These are phyloP conservation scores for Lomographa bimaculata DNA, from an alignment of 2,888 invertebrate species.

Conservation along the genomic window DNA sequence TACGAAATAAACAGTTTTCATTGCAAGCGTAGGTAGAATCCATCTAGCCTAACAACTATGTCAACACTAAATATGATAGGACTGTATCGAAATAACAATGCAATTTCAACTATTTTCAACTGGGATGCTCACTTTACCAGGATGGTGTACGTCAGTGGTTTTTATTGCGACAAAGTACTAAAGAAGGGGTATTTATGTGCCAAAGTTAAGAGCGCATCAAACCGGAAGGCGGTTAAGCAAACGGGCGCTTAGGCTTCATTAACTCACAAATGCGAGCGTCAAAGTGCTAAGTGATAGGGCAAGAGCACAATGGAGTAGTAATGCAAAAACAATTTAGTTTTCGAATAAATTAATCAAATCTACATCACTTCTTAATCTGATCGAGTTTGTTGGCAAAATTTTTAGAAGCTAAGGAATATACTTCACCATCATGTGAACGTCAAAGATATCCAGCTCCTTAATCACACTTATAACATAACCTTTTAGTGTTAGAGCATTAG, in stretches of 20 bases:
- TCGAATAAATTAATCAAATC: too few relatives aligned
- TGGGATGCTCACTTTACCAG: too few relatives aligned
- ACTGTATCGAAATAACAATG: slow-evolving; percentile 1
- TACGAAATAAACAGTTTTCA: slow-evolving; percentile 9
- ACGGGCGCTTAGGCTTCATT: slow-evolving; percentile 10
- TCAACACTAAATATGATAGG: background rate
- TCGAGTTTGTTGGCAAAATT: too few relatives aligned
- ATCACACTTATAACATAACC: too few relatives aligned
- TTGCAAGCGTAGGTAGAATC: slow-evolving; percentile 7
- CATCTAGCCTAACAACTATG: background rate
- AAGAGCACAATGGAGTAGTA: background rate
- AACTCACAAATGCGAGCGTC: slow-evolving; percentile 3
- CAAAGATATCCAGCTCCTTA: too few relatives aligned
- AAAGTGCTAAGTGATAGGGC: slow-evolving; percentile 5
- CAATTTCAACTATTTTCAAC: background rate
- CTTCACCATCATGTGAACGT: too few relatives aligned
- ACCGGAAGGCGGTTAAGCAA: slow-evolving; percentile 8
- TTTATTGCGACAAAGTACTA: slow-evolving; percentile 5
- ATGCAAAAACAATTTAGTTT: too few relatives aligned
- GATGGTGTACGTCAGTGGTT: too few relatives aligned
- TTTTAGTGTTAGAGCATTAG: too few relatives aligned
- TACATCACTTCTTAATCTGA: too few relatives aligned
- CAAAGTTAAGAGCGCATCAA: slow-evolving; percentile 4
- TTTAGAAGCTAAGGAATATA: too few relatives aligned
- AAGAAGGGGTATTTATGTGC: background rate